Evolutionary conservation across 2,797 vertebrate species (phyloP).

Genomic region (Rhinatrema bivittatum): DNA sequence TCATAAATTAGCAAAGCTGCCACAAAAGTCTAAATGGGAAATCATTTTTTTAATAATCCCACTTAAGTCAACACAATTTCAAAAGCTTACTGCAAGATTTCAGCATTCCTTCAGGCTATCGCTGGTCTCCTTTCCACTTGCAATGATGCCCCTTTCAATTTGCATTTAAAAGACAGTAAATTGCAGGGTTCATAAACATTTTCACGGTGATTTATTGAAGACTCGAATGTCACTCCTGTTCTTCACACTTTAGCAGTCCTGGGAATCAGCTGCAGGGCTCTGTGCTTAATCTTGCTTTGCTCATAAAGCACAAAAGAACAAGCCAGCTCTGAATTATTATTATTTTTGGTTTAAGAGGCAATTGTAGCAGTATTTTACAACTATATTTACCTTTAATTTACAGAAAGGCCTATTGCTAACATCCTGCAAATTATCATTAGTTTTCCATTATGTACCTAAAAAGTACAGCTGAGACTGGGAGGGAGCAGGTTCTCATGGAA

Average conservation of each 20-base stretch:
- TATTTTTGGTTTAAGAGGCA: slow-evolving; percentile 30
- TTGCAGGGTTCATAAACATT: slow-evolving; percentile 72
- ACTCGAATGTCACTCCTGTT: slow-evolving; percentile 54
- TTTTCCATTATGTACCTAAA: slow-evolving; percentile 40
- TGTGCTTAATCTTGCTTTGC: slow-evolving; percentile 41
- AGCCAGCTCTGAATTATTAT: slow-evolving; percentile 31
- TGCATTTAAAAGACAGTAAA: slow-evolving; percentile 73
- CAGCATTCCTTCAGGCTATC: slow-evolving; percentile 47
- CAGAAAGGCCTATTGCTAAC: slow-evolving; percentile 46
- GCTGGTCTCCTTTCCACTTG: slow-evolving; percentile 51
- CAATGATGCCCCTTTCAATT: slow-evolving; percentile 54
- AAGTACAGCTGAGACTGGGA: too few species aligned
- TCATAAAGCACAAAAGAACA: slow-evolving; percentile 46
- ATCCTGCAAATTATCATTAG: slow-evolving; percentile 41
- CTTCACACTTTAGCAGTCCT: slow-evolving; percentile 65
- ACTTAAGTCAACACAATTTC: slow-evolving; percentile 43
- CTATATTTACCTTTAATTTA: slow-evolving; percentile 40
- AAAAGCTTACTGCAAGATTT: slow-evolving; percentile 30
- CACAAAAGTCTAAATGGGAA: slow-evolving; percentile 36
- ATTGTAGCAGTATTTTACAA: slow-evolving; percentile 31
- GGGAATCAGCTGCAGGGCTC: slow-evolving; percentile 50
- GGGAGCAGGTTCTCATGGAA: slow-evolving; percentile 27
- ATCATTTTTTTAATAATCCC: slow-evolving; percentile 40
- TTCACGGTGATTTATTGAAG: slow-evolving; percentile 68
- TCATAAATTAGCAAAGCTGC: slow-evolving; percentile 43